A percentile compares a stretch with the other conserved stretches of the same genome.
Evolutionary conservation across 2,888 invertebrate genomes (phyloP).

Genomic region (Sceliomorpha sp.): DNA sequence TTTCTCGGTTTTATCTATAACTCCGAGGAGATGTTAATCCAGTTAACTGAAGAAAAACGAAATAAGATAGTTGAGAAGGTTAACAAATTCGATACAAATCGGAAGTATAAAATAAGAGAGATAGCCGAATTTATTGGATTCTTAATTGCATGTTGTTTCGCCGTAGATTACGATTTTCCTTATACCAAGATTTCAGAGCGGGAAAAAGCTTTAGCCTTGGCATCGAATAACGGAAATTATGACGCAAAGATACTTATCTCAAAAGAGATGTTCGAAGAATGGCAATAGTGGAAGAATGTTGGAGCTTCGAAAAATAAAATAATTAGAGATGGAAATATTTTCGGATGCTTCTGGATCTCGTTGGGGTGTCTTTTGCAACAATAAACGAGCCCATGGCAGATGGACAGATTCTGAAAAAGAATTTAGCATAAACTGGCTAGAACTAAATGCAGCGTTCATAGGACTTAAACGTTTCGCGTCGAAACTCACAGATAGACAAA

Average conservation of each 20-base stretch:
- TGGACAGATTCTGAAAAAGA: too few species aligned
- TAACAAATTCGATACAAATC: too few species aligned
- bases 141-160: too few species aligned
- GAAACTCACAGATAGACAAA: not conserved
- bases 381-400: constrained; percentile 1
- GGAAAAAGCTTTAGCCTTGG: constrained; percentile 23
- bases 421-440: too few species aligned
- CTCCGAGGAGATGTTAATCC: too few species aligned
- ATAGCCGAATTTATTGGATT: too few species aligned
- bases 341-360: constrained; percentile 16
- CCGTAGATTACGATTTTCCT: too few species aligned
- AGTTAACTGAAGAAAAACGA: too few species aligned
- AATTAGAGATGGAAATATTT: constrained; percentile 10
- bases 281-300: constrained; percentile 10
- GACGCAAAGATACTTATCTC: too few species aligned
- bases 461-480: constrained; percentile 14
- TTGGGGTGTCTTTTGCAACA: constrained; percentile 8
- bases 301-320: not conserved
- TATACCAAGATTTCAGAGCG: constrained; percentile 25
- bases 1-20: too few species aligned
- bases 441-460: constrained; percentile 1
- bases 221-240: not conserved
- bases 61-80: too few species aligned
- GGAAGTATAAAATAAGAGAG: too few species aligned
- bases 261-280: not conserved